Evolutionary conservation across 1,140 invertebrate species (phyloP), one percentile per base, ranked within the genome.

Genomic region (Maconellicoccus hirsutus): DNA sequence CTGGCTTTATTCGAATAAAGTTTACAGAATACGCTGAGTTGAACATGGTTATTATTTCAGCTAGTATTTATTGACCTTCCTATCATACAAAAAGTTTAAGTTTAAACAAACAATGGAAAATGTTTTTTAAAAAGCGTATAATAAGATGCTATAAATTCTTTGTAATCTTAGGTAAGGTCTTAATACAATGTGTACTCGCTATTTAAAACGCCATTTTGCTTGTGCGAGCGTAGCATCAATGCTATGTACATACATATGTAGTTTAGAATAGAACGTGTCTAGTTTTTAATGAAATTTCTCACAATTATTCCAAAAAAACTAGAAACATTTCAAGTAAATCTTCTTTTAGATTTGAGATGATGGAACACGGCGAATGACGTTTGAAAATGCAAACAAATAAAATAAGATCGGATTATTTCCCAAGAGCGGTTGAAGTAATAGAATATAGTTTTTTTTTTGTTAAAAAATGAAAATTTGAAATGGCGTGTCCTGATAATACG

Each of bases 371-470:
- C 42, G 42, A 19, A 16, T 52, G n/a, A 52, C 12, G 10, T 52
- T 14, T 19, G 42, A 52, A 52, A 16, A 52, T 52, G n/a, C 29
- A 52, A 3, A 52, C 6, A 52, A 52, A 52, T 52, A 16, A 52
- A 52, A 52, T 52, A 52, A 52, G 42, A 52, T 52, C 42, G n/a
- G 42, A 52, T 52, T 52, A 52, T 52, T 52, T 52, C 42, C 42
- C 42, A 52, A 16, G 42, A 52, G 42, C 42, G 16, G 42, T 52
- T 16, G 12, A 19, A 52, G 42, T 52, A 52, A 52, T 52, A 16
- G 42, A 52, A 52, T 52, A 52, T 52, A 6, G n/a, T 52, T 52
- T 52, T 16, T 6, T 52, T 52, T 52, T 16, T 3, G 42, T 19
- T 52, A 16, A 52, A 16, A 52, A 52, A 52, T 52, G 42, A 16